Base-by-base conservation (phyloP, 2,888 invertebrate species). In the Drosophila quinaria region DNA sequence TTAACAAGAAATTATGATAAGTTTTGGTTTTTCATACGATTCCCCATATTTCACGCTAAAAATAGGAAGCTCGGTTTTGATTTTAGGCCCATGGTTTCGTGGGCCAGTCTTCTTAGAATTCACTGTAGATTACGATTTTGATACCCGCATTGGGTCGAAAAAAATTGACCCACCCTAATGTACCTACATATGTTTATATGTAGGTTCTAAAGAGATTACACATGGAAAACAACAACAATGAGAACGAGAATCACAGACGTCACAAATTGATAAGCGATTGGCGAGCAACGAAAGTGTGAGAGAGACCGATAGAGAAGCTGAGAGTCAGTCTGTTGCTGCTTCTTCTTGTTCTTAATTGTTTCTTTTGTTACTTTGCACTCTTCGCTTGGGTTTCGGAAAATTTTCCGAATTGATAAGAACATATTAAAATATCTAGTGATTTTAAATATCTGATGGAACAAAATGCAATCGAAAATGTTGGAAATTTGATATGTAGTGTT, bases 321-420 rank as follows among this genome's bases (percentile, higher is more conserved):
- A 60, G 59, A 70, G 44, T 51, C 22, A 25, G 25, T 37, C 35
- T 35, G 17, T 37, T 22, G 51, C n/a, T 22, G 49, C 31, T 58
- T 33, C 44, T 39, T 37, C 49, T 54, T 44, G 25, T 35, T 47
- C 22, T 22, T 54, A 8, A 13, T 47, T 47, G 35, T 70, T 60
- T 75, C 29, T 49, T 42, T 44, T 56, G 60, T 59, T 54, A 35
- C 19, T 61, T 63, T 49, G 55, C 51, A 49, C 60, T 61, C 60
- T 61, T 51, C 50, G 54, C 42, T 60, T 54, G 56, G 58, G 61
- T 75, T 80, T 75, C 54, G 60, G 71, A 75, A 67, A 78, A 76
- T 65, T 76, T 66, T 66, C 54, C 55, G 35, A 75, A 68, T 60
- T 75, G 75, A 75, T 78, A 75, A 78, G 55, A 39, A n/a, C 22